Evolutionary conservation across 2,888 invertebrate species (phyloP).

Genomic region (Nysson spinosus): DNA sequence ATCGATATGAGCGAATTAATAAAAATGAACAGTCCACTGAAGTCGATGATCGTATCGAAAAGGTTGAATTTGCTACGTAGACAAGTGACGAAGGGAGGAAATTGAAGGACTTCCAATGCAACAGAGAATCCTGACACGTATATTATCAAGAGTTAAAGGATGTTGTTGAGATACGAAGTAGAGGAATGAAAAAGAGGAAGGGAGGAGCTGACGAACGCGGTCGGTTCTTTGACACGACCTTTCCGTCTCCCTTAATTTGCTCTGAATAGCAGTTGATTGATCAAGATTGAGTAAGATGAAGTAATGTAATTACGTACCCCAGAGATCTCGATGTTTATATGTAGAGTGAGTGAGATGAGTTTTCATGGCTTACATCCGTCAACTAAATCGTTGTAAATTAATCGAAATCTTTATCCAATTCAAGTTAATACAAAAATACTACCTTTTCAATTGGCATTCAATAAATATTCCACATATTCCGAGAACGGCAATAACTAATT

Average conservation of each 20-base stretch:
- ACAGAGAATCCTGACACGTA: constrained; percentile 3
- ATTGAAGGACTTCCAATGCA: background rate
- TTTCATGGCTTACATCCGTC: constrained; percentile 24
- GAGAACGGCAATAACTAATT: no score
- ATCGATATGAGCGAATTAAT: no score
- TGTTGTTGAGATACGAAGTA: constrained; percentile 14
- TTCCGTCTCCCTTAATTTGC: constrained; percentile 50
- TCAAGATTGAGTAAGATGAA: constrained; percentile 56
- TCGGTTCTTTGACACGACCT: constrained; percentile 38
- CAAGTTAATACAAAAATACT: no score
- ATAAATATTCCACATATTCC: no score
- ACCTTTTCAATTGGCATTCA: no score
- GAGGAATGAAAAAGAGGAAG: background rate
- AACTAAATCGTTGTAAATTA: no score
- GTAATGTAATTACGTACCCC: constrained; percentile 52
- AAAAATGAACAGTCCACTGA: no score
- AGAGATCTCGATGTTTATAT: constrained; percentile 34
- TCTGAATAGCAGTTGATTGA: constrained; percentile 62
- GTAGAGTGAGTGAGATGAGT: constrained; percentile 17
- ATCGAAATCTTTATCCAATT: no score
- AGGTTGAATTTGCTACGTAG: no score
- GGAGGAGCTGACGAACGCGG: constrained; percentile 19
- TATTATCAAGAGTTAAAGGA: constrained; percentile 20
- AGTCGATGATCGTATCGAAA: no score
- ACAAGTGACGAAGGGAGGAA: no score